Evolutionary conservation across 1,140 invertebrate genomes (phyloP), one percentile per base, ranked within the genome.

Genomic region (Drosophila biarmipes): DNA sequence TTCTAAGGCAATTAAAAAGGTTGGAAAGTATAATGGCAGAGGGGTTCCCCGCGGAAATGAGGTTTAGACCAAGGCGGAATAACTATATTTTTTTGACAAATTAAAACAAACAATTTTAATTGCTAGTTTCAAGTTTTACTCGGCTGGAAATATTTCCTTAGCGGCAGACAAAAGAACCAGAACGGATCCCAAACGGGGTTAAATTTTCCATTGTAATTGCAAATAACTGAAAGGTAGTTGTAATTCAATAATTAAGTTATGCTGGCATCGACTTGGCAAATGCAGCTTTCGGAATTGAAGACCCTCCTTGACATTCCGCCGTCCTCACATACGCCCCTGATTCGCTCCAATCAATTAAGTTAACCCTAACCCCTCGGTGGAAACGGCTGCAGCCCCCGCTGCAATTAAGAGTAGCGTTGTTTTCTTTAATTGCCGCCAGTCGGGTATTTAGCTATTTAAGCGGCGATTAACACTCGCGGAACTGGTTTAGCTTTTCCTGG

Each of bases 401-500:
- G 63, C 67, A 72, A 74, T 74, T 74, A 63, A 55, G 27, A 56
- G 54, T 37, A 63, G 48, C 37, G 51, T 58, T 73, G 69, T 69
- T 75, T 62, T 71, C 64, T 57, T 61, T 82, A 82, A 82, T 82
- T 74, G 76, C 64, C 45, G 15, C 31, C 66, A 46, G 66, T 55
- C 49, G 19, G 66, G 66, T 37, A 58, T 48, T 64, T 63, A 48
- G 54, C 51, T 78, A 69, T 75, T 82, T 79, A 71, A 68, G 27
- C 54, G 63, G 27, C 61, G 56, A 85, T 85, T 73, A 68, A 61
- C 63, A 78, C 72, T 84, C 57, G 48, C 80, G 82, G 69, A 85
- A 76, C 76, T 61, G 55, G 80, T 85, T 85, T 85, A 67, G 64
- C 63, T 73, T 74, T 67, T 72, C 68, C 67, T 72, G 67, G 55